phyloP scores from a whole-genome alignment of 2,113 vertebrate species.

The Synodontis membranacea region DNA sequence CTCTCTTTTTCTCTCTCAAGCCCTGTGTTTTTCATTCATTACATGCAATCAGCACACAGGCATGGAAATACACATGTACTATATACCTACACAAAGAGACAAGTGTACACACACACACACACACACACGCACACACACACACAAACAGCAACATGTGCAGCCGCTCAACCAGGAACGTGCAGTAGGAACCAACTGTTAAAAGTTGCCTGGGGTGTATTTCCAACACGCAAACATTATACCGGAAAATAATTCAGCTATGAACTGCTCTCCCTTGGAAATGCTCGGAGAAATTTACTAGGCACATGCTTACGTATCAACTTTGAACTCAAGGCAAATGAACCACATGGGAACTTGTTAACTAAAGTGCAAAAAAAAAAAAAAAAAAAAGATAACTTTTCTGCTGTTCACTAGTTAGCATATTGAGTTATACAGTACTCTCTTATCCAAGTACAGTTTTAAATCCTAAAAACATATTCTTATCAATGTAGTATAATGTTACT shows the following conservation, averaged over 20 bases:
- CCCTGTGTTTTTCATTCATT: conserved; percentile 24
- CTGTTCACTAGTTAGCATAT: background rate
- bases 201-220: conserved; percentile 19
- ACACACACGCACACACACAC: conserved; percentile 26
- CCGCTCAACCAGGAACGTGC: background rate
- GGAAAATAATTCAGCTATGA: background rate
- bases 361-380: background rate
- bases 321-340: background rate
- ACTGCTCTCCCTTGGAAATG: background rate
- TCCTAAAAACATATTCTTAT: background rate
- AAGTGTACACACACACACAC: background rate
- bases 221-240: background rate
- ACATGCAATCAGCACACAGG: conserved; percentile 16
- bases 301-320: background rate
- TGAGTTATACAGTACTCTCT: background rate
- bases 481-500: background rate
- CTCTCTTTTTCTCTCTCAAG: background rate
- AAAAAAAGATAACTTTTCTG: background rate
- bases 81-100: background rate
- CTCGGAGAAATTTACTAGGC: background rate
- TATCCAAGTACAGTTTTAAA: background rate
- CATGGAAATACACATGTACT: conserved; percentile 8
- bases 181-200: conserved; percentile 1
- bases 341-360: background rate
- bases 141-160: background rate